Conservation (phyloP, 2,113 vertebrate genomes). For the Ceyx melanurus region DNA sequence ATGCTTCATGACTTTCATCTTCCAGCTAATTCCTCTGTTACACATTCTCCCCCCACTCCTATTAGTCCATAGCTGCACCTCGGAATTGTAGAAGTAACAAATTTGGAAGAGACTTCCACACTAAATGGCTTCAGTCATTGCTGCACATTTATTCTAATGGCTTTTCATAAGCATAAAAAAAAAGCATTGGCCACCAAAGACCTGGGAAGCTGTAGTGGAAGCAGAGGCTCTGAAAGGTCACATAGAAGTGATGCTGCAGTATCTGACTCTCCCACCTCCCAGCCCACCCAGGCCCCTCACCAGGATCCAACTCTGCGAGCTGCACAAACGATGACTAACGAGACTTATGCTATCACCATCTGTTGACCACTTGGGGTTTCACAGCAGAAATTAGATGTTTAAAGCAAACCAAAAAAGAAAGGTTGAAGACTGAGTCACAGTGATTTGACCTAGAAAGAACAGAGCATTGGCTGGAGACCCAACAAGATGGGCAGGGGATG, state of each 20-base stretch:
- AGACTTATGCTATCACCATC: background rate
- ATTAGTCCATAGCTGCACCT: background rate
- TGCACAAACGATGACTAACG: background rate
- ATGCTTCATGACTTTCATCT: slow-evolving; percentile 27
- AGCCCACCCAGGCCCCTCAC: background rate
- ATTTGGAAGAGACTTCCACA: background rate
- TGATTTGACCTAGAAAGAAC: background rate
- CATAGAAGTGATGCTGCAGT: background rate
- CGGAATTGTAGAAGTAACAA: background rate
- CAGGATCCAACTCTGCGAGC: background rate
- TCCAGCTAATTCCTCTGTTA: background rate
- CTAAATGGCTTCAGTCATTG: background rate
- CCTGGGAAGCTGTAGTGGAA: background rate
- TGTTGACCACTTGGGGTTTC: background rate
- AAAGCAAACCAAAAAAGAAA: background rate
- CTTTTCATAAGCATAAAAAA: background rate
- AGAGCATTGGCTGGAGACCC: background rate
- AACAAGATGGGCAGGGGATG: background rate
- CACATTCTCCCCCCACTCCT: background rate
- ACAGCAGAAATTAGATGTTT: background rate
- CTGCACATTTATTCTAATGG: background rate
- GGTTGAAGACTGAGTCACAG: background rate
- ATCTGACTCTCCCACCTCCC: background rate
- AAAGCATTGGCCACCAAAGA: background rate
- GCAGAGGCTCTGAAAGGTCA: background rate